A percentile compares a stretch with the other conserved stretches of the same genome.
Conservation (phyloP, 2,888 invertebrate genomes). For the Helobdella robusta region DNA sequence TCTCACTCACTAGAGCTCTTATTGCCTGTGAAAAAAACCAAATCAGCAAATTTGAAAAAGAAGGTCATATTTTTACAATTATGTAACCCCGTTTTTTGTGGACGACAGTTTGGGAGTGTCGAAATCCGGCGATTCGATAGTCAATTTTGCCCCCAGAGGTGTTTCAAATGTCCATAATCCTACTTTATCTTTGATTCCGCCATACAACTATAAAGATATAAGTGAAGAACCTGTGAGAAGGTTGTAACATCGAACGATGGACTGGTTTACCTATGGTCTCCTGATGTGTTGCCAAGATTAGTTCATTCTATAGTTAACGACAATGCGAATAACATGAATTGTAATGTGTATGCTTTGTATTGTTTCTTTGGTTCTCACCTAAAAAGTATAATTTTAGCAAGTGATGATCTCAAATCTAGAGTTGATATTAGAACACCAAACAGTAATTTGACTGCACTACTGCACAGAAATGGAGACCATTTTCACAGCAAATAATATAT, state of each 20-base stretch:
- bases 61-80: not conserved
- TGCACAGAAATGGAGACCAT: too few relatives aligned
- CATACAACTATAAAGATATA: too few relatives aligned
- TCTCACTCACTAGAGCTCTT: too few relatives aligned
- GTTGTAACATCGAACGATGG: not conserved
- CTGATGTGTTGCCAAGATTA: not conserved
- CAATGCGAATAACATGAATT: not conserved
- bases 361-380: not conserved
- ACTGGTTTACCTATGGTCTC: constrained; percentile 9
- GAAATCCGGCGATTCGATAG: not conserved
- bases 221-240: not conserved
- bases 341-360: not conserved
- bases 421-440: not conserved
- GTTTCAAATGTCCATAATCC: not conserved
- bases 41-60: too few relatives aligned
- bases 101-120: not conserved
- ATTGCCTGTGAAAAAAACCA: too few relatives aligned
- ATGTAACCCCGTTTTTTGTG: not conserved
- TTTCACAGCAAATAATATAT: too few relatives aligned
- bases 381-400: not conserved
- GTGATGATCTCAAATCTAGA: not conserved
- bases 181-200: not conserved
- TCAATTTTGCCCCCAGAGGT: not conserved
- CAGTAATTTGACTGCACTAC: too few relatives aligned
- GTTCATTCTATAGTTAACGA: not conserved